Percentiles rank a stretch among this genome's conserved stretches.
Conservation (phyloP, 2,113 vertebrate species). For the Scalopus aquaticus region DNA sequence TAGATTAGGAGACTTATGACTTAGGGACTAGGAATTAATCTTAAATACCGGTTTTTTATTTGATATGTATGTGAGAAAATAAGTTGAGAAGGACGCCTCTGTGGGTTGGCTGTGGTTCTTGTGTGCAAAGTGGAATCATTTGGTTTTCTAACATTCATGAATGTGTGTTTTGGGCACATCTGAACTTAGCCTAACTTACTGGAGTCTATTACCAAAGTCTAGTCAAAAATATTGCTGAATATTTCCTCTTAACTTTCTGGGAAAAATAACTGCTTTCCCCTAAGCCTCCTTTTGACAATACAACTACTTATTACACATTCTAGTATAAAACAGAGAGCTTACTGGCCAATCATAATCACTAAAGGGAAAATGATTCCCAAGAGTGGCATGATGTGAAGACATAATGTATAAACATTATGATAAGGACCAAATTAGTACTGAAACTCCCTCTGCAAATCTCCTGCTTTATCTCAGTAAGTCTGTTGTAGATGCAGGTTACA, state of each 20-base stretch:
- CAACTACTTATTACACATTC: background rate
- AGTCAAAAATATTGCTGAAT: background rate
- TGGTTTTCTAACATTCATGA: background rate
- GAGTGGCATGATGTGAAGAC: background rate
- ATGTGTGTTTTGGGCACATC: background rate
- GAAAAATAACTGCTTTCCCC: background rate
- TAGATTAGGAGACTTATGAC: background rate
- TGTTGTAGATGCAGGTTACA: background rate
- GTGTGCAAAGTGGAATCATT: background rate
- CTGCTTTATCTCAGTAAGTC: background rate
- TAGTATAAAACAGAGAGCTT: background rate
- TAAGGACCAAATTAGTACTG: background rate
- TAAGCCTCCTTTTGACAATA: background rate
- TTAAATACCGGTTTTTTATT: background rate
- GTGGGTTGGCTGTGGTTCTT: background rate
- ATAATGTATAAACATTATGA: conserved; percentile 16
- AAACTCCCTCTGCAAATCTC: background rate
- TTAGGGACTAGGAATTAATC: background rate
- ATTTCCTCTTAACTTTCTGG: background rate
- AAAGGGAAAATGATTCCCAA: conserved; percentile 19
- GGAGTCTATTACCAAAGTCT: background rate
- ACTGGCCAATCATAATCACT: background rate
- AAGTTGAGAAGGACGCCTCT: background rate
- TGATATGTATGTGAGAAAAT: background rate
- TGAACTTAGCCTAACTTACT: background rate